Conservation (phyloP, 2,797 vertebrate genomes). For the Todus mexicanus region DNA sequence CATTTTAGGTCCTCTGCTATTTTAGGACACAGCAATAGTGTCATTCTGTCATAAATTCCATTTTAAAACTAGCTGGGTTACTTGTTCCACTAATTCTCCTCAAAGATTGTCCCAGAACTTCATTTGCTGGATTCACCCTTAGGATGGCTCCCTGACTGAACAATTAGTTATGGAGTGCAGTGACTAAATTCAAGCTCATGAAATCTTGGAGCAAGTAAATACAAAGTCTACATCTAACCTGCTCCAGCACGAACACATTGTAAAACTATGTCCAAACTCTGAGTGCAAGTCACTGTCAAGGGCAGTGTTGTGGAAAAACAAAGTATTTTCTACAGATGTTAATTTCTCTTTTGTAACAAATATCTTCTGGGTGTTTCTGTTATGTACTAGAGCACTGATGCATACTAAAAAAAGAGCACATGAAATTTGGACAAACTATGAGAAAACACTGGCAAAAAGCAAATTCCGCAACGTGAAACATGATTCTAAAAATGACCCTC, state of each 20-base stretch:
- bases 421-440: neutral
- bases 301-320: neutral
- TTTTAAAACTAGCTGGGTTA: neutral
- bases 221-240: neutral
- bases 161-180: neutral
- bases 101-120: neutral
- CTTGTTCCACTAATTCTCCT: slow-evolving; percentile 4
- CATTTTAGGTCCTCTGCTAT: neutral
- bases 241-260: neutral
- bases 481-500: neutral
- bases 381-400: neutral
- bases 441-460: neutral
- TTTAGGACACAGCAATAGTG: neutral
- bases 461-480: neutral
- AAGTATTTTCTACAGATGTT: neutral
- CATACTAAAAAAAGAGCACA: neutral
- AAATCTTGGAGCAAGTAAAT: slow-evolving; percentile 21
- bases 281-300: neutral
- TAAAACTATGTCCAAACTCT: neutral
- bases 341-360: neutral
- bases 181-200: neutral
- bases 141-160: neutral
- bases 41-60: neutral
- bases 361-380: neutral
- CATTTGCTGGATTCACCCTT: neutral